Evolutionary conservation across 2,888 invertebrate species (phyloP), one percentile per base, ranked within the genome.

Genomic region (Meiosimyza decipiens): DNA sequence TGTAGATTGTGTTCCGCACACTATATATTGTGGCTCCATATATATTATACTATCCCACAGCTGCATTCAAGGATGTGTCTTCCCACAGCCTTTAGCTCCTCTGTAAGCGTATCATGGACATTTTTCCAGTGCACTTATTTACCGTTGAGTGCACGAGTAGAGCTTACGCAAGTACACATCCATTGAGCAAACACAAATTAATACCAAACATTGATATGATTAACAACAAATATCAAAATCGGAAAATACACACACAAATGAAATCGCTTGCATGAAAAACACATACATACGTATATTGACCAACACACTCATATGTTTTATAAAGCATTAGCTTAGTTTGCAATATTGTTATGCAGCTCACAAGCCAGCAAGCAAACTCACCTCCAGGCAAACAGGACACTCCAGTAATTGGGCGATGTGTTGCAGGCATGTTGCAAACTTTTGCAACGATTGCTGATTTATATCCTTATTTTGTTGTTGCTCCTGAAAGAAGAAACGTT

Each of bases 351-450:
- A 47, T 72, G 65, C 66, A n/a, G 12, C 49, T 49, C 65, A 64
- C 40, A 40, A 40, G 40, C 9, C 9, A 33, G 28, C 69, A 64
- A 72, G 18, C 67, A 50, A 74, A 80, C 82, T 83, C 80, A 88
- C 87, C 83, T 88, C 88, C 76, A 88, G 84, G 80, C 88, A 88
- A 75, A 88, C 86, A 75, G 88, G 88, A 84, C 88, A 88, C 80
- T 88, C 88, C 79, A 88, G 82, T 77, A 88, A 84, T 80, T 88
- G 88, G 76, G 88, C 84, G 77, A 88, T 86, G 77, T 87, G 85
- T 82, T 88, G 87, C 75, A 88, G 83, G 82, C 88, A 88, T 74
- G 85, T 83, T 68, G 88, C 87, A 80, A 88, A 86, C 80, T 87
- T 87, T 82, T 88, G 88, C 76, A 88, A 80, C 77, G 87, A 86